phyloP scores from a whole-genome alignment of 2,888 invertebrate species.

The Cinara cedri region DNA sequence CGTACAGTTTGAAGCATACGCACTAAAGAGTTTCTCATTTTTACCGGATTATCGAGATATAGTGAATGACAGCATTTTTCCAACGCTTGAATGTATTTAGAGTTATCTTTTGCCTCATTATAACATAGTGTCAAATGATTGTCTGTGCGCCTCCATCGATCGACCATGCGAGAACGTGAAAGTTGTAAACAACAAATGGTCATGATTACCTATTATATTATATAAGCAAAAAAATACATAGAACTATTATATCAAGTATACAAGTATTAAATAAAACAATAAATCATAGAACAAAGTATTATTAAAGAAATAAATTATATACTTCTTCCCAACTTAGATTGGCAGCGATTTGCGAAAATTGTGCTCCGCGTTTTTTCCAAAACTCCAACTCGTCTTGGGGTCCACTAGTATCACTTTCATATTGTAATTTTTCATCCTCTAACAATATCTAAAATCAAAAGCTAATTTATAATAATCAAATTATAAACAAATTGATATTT shows the following conservation, averaged over 20 bases:
- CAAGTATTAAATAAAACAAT: background rate
- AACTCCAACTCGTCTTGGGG: slow-evolving; percentile 95
- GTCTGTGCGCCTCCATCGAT: slow-evolving; percentile 83
- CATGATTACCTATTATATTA: slow-evolving; percentile 67
- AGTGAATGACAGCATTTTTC: slow-evolving; percentile 94
- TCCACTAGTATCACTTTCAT: slow-evolving; percentile 86
- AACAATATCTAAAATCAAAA: slow-evolving; percentile 64
- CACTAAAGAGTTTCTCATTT: slow-evolving; percentile 88
- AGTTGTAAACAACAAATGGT: slow-evolving; percentile 78
- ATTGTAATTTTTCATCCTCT: slow-evolving; percentile 83
- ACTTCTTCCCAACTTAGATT: slow-evolving; percentile 72
- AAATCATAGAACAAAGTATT: background rate
- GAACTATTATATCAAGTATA: background rate
- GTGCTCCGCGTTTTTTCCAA: slow-evolving; percentile 94
- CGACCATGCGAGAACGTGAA: slow-evolving; percentile 79
- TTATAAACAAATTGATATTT: background rate
- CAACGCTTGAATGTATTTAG: slow-evolving; percentile 91
- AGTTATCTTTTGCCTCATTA: slow-evolving; percentile 94
- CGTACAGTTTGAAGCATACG: slow-evolving; percentile 89
- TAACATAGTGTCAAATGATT: slow-evolving; percentile 92
- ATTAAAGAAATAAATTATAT: slow-evolving; percentile 60
- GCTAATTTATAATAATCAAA: background rate
- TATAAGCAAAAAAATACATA: background rate
- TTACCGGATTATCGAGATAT: slow-evolving; percentile 89
- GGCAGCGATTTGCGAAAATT: slow-evolving; percentile 84